Conservation (phyloP, 2,888 invertebrate genomes). For the Pristionchus japonicus region DNA sequence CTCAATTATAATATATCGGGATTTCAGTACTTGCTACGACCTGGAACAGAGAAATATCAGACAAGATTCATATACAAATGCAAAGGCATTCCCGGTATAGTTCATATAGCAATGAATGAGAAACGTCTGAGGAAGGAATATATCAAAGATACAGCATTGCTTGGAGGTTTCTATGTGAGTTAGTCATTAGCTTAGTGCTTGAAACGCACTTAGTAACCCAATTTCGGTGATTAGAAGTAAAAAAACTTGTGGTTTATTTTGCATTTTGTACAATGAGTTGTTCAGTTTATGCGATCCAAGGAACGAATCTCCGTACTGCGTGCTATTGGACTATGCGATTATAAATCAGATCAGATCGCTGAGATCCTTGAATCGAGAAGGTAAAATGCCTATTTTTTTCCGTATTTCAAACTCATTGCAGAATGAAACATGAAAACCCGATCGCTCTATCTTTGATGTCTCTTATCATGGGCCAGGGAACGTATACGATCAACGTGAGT, state of each 20-base stretch:
- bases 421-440: slow-evolving; percentile 34
- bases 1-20: no score
- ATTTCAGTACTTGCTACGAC: slow-evolving; percentile 7
- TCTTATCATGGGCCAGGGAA: slow-evolving; percentile 38
- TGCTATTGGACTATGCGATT: slow-evolving; percentile 35
- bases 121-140: not conserved
- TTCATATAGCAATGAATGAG: slow-evolving; percentile 13
- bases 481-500: slow-evolving; percentile 26
- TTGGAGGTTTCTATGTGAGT: slow-evolving; percentile 36
- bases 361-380: not conserved
- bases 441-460: slow-evolving; percentile 2
- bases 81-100: slow-evolving; percentile 36
- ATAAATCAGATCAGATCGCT: slow-evolving; percentile 10
- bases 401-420: no score
- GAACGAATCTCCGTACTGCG: slow-evolving; percentile 29
- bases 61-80: not conserved
- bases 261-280: not conserved
- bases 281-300: slow-evolving; percentile 33
- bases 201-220: no score
- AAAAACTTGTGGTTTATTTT: no score
- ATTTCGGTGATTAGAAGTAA: no score
- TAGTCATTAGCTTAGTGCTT: not conserved
- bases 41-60: not conserved
- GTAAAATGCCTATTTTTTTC: not conserved
- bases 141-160: slow-evolving; percentile 15